phyloP scores from a whole-genome alignment of 2,797 vertebrate genomes.

The Lindbergichthys nudifrons region DNA sequence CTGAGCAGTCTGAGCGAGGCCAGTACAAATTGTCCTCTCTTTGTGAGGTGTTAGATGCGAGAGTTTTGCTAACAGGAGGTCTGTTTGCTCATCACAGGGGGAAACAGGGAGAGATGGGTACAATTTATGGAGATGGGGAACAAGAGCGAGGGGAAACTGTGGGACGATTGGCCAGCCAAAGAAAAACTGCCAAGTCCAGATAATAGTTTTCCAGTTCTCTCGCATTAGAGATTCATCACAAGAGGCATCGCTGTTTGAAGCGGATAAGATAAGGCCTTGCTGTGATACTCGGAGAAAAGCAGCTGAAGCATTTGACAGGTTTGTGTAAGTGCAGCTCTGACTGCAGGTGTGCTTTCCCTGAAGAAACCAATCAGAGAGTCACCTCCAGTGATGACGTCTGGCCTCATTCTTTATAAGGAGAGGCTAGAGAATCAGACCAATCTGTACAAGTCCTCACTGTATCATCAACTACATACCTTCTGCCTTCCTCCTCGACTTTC shows the following conservation, averaged over 20 bases:
- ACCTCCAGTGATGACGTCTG: conserved; percentile 46
- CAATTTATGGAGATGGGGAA: conserved; percentile 55
- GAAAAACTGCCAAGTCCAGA: conserved; percentile 69
- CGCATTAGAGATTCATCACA: conserved; percentile 72
- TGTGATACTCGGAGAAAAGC: conserved; percentile 58
- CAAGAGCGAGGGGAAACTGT: conserved; percentile 27
- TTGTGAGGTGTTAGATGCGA: conserved; percentile 22
- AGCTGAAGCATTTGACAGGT: conserved; percentile 63
- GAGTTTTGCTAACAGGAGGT: conserved; percentile 45
- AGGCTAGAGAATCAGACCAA: conserved; percentile 13
- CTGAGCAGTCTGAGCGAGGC: conserved; percentile 32
- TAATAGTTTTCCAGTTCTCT: conserved; percentile 74
- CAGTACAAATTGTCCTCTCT: conserved; percentile 42
- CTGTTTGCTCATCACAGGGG: conserved; percentile 47
- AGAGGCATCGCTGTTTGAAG: conserved; percentile 69
- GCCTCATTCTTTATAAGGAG: conserved; percentile 45
- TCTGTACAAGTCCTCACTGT: conserved; percentile 37
- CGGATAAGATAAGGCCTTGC: conserved; percentile 66
- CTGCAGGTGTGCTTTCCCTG: conserved; percentile 54
- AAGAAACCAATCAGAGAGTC: conserved; percentile 60
- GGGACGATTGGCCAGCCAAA: conserved; percentile 53
- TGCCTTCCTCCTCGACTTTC: conserved; percentile 22
- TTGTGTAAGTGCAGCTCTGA: conserved; percentile 45
- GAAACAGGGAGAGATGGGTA: conserved; percentile 37
- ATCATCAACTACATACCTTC: background rate